Base-by-base conservation (phyloP, 2,113 vertebrate species). In the Eolophus roseicapilla region DNA sequence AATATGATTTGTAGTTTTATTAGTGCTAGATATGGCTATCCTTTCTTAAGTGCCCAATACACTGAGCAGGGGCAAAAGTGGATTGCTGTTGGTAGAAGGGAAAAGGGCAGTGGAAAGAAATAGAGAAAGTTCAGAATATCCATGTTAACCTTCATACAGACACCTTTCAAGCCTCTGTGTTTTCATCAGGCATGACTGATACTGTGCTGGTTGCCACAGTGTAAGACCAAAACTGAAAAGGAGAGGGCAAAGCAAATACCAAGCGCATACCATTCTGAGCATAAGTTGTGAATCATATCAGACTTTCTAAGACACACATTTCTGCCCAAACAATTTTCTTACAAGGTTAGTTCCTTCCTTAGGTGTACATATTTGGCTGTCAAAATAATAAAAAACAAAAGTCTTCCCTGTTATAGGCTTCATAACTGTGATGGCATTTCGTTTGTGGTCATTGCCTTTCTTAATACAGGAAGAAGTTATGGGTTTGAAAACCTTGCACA, bases 1-100 rank as follows among this genome's bases (percentile, higher is more conserved):
- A 94, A 88, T 9, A 33, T 28, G 55, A 82, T 86, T 84, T 88
- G 76, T 90, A 86, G 52, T 90, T 95, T 90, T 88, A 82, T 86
- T 84, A 90, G 17, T 29, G 27, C 21, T 55, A 83, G 27, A 44
- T 82, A n/a, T 3, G 17, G 6, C 39, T 18, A 62, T 63, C 16
- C 18, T 77, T 92, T 81, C 86, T 71, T 67, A 39, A 55, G 44
- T 24, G 84, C 16, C 20, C 44, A 15, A 12, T 39, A 53, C 7
- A 57, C 8, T 44, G n/a, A 78, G 39, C 52, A 28, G 47, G 27
- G 27, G 3, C 47, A 89, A 60, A 77, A 86, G 64, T 68, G 6
- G 55, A 65, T 33, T 80, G 39, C 10, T 78, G 10, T 24, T 84
- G 46, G 39, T 63, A 29, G 52, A 69, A 80, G 24, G 29, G 8